phyloP scores from a whole-genome alignment of 2,797 vertebrate species.

The Enteromius radiatus region DNA sequence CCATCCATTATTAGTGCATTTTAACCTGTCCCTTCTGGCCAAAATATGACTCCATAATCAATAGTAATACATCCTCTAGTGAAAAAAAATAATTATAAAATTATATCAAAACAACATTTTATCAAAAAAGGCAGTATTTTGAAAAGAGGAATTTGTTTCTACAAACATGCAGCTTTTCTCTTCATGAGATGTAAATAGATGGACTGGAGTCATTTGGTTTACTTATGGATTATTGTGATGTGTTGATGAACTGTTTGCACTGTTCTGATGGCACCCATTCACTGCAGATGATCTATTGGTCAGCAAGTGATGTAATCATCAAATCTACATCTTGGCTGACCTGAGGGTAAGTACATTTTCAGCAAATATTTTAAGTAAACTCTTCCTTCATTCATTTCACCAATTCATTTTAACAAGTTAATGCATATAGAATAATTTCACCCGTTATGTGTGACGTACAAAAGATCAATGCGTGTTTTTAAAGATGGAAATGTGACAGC shows the following conservation, averaged over 20 bases:
- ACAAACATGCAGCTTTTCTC: not conserved
- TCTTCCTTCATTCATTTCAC: not conserved
- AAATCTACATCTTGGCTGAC: not conserved
- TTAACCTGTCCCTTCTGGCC: not conserved
- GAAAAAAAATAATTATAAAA: too few relatives aligned
- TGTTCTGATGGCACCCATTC: not conserved
- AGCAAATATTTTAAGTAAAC: not conserved
- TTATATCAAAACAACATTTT: not conserved
- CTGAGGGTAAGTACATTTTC: not conserved
- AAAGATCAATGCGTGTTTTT: not conserved
- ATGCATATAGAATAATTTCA: not conserved
- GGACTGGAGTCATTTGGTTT: not conserved
- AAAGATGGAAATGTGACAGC: not conserved
- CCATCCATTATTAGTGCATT: not conserved
- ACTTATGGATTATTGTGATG: not conserved
- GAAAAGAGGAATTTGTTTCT: not conserved
- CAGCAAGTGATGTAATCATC: not conserved
- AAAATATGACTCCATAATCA: not conserved
- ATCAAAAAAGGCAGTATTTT: not conserved
- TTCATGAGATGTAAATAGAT: not conserved
- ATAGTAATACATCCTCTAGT: not conserved
- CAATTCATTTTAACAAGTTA: not conserved
- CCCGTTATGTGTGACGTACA: not conserved
- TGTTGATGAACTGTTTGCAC: not conserved
- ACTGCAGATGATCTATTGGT: not conserved